phyloP scores from a whole-genome alignment of 2,113 vertebrate genomes.

The Sylvietta virens region DNA sequence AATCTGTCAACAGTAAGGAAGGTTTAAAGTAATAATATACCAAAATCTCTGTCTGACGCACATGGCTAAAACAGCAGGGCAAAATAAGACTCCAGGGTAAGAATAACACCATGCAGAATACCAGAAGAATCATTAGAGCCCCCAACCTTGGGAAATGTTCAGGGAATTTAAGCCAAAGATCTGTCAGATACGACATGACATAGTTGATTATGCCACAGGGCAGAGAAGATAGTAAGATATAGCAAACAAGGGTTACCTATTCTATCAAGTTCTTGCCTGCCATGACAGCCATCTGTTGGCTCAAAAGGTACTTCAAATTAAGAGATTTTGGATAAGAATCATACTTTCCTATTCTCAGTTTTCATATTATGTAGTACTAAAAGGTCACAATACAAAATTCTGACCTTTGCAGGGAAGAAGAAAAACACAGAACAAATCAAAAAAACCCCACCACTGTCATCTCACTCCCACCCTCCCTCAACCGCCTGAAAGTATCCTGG shows the following conservation, averaged over 20 bases:
- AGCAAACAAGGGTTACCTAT: not conserved
- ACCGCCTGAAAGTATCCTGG: not conserved
- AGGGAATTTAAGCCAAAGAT: not conserved
- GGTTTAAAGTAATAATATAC: not conserved
- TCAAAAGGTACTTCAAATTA: not conserved
- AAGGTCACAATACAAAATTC: not conserved
- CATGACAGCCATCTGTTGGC: not conserved
- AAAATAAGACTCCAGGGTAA: not conserved
- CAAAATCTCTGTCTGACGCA: not conserved
- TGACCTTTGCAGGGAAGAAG: not conserved
- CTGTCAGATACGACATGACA: not conserved
- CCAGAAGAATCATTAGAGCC: not conserved
- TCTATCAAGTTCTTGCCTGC: not conserved
- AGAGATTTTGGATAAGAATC: not conserved
- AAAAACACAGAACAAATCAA: not conserved
- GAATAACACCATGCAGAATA: not conserved
- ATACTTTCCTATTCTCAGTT: not conserved
- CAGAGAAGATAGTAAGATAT: not conserved
- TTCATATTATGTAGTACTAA: not conserved
- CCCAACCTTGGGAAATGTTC: not conserved
- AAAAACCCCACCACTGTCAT: rapidly evolving
- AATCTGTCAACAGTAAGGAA: not conserved
- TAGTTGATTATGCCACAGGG: not conserved
- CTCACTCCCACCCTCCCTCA: not conserved
- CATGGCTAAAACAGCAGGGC: not conserved